phyloP scores from a whole-genome alignment of 2,113 vertebrate species.

The Cepphus grylle region DNA sequence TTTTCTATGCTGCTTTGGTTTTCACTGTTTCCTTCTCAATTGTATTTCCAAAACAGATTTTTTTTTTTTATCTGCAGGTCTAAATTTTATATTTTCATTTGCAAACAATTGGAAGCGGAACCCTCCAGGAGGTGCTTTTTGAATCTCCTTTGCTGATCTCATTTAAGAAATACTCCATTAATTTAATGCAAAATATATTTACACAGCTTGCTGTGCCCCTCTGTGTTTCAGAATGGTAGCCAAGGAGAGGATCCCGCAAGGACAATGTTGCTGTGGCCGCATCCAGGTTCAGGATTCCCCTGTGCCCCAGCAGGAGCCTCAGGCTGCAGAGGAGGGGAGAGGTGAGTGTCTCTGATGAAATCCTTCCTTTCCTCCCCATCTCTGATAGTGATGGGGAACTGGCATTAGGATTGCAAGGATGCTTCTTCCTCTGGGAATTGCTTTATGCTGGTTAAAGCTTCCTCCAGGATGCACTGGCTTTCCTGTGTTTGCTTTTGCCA shows the following conservation, averaged over 20 bases:
- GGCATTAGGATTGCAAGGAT: neutral
- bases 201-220: neutral
- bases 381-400: neutral
- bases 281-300: neutral
- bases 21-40: neutral
- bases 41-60: neutral
- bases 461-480: neutral
- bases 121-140: neutral
- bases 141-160: neutral
- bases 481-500: neutral
- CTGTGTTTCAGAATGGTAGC: neutral
- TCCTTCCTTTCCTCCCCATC: neutral
- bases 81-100: neutral
- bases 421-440: neutral
- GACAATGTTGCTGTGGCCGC: neutral
- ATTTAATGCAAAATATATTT: neutral
- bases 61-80: neutral
- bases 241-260: neutral
- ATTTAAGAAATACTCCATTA: neutral
- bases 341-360: neutral
- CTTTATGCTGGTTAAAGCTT: neutral
- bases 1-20: neutral
- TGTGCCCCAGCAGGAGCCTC: neutral
- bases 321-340: neutral
- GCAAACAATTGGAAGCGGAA: neutral